These are phyloP conservation scores for Arctopsyche grandis DNA, from an alignment of 1,140 invertebrate genomes.

Conservation along the genomic window DNA sequence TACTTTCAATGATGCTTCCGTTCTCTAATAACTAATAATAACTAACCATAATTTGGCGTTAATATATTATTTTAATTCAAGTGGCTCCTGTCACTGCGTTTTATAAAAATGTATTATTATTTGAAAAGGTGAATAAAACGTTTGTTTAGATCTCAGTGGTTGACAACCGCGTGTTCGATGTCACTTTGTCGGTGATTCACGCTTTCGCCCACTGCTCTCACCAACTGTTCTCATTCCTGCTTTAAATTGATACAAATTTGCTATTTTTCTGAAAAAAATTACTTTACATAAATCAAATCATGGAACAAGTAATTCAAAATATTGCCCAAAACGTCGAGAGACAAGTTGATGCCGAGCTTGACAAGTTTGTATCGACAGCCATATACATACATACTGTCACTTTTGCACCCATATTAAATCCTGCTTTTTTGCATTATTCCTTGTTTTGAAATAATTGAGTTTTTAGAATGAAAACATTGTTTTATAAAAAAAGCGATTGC, in stretches of 20 bases:
- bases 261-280: too few species aligned
- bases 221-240: too few species aligned
- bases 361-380: conserved; percentile 64
- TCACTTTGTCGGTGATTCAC: too few species aligned
- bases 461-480: neutral
- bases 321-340: conserved; percentile 83
- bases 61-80: too few species aligned
- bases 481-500: neutral
- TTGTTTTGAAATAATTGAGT: neutral
- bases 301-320: conserved; percentile 72
- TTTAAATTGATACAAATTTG: too few species aligned
- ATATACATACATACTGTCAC: conserved; percentile 30
- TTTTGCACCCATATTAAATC: neutral
- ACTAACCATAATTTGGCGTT: too few species aligned
- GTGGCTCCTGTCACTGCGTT: too few species aligned
- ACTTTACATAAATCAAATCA: conserved; percentile 48
- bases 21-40: neutral
- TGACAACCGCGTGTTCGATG: too few species aligned
- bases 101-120: too few species aligned
- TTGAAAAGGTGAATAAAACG: too few species aligned
- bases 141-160: too few species aligned
- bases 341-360: conserved; percentile 82
- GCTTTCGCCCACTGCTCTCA: too few species aligned
- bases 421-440: neutral
- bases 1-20: neutral